Base-by-base conservation (phyloP, 2,888 invertebrate species). In the Synergus gifuensis region DNA sequence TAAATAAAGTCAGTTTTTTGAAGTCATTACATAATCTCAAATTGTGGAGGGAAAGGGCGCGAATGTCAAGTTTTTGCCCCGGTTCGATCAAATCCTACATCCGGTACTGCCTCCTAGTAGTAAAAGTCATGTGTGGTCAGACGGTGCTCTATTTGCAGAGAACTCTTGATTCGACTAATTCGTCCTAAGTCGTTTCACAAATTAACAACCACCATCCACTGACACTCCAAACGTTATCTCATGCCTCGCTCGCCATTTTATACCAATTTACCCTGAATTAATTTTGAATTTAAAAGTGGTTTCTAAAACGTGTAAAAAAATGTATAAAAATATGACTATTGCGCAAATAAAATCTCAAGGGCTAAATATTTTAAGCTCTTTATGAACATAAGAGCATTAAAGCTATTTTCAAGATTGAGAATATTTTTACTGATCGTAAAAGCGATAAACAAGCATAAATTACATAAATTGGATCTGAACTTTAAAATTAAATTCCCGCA, bases 181-280 rank as follows among this genome's bases (percentile, higher is more conserved):
- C 44, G 18, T 67, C 44, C 44, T 67, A 42, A 40, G 42, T 42
- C 42, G 49, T 67, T 67, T 67, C 18, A 44, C 44, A 64, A n/a
- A 42, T 64, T 64, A 64, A 14, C 42, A 64, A n/a, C 40, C 36
- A 18, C 58, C 18, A 66, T 44, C 42, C 42, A 66, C 0, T 62
- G 18, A 67, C 0, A 18, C 11, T 44, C 44, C 18, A 67, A 44
- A 67, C 46, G 2, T 67, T 67, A 44, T 66, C 46, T 46, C 46
- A 28, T 28, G 28, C 28, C 42, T 66, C 36, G 5, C 40, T 64
- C 0, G 16, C 66, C 5, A 40, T 40, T 16, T 18, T 18, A 60
- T 8, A 60, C 8, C n/a, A 66, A 66, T 66, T 66, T 11, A 42
- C 42, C 8, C 1, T 9, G 9, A 42, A 8, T 42, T 9, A 42